These are phyloP conservation scores for Andrena minutula DNA, from an alignment of 2,888 invertebrate genomes.

Conservation along the genomic window DNA sequence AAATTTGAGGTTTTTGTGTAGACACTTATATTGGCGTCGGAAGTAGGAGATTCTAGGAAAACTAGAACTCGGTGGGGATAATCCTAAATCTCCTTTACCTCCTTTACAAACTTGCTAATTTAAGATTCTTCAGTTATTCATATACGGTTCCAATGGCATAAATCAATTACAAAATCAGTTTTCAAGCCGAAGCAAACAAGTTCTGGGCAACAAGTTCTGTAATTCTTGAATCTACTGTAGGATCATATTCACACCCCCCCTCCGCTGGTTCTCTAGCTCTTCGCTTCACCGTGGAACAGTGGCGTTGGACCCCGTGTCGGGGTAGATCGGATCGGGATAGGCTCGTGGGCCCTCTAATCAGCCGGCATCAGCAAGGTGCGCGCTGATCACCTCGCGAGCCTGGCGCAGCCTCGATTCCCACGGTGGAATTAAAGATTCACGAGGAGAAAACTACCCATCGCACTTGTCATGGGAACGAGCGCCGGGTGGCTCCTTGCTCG, in stretches of 20 bases:
- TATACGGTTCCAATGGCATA: too few species aligned
- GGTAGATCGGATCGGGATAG: conserved; percentile 4
- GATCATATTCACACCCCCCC: background rate
- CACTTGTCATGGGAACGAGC: conserved; percentile 85
- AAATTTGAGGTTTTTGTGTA: too few species aligned
- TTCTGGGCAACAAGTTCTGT: too few species aligned
- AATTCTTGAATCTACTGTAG: background rate
- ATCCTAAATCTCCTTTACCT: too few species aligned
- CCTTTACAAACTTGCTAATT: too few species aligned
- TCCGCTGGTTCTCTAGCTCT: background rate
- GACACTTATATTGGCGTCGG: too few species aligned
- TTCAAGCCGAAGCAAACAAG: too few species aligned
- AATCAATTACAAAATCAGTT: too few species aligned
- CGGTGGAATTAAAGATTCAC: conserved; percentile 84
- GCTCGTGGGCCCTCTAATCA: conserved; percentile 41
- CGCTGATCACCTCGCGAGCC: conserved; percentile 36
- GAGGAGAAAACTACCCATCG: conserved; percentile 75
- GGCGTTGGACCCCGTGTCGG: background rate
- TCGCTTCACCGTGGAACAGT: background rate
- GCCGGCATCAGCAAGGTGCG: conserved; percentile 53
- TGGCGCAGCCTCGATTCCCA: conserved; percentile 75
- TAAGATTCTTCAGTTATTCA: too few species aligned
- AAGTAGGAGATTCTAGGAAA: too few species aligned
- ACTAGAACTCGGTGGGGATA: too few species aligned
- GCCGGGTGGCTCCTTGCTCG: conserved; percentile 71